Evolutionary conservation across 2,113 vertebrate genomes (phyloP).

Genomic region (Bufo gargarizans): DNA sequence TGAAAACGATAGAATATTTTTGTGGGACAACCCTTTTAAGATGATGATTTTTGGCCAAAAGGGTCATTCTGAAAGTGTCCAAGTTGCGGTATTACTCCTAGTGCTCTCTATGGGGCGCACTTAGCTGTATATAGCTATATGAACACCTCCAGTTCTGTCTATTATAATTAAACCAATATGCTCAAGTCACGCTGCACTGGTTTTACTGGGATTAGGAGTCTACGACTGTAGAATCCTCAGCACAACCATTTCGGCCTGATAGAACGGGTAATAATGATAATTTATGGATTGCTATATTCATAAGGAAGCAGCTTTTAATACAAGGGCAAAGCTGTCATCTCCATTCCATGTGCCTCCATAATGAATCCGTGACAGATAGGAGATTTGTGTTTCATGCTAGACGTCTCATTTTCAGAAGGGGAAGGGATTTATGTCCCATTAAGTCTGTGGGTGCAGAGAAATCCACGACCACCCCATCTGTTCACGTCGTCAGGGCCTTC

Average conservation of each 20-base stretch:
- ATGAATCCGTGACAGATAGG: neutral
- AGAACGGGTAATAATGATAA: neutral
- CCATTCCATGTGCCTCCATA: neutral
- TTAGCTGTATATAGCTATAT: neutral
- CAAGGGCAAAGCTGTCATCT: neutral
- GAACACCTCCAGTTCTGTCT: neutral
- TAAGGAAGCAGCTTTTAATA: neutral
- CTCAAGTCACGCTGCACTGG: neutral
- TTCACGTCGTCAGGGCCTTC: neutral
- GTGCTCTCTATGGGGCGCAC: too few relatives aligned
- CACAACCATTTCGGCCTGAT: neutral
- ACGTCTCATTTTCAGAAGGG: neutral
- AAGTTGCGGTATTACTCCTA: too few relatives aligned
- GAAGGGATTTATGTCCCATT: slow-evolving; percentile 34
- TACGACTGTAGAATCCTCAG: neutral
- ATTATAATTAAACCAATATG: neutral
- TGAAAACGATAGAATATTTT: too few relatives aligned
- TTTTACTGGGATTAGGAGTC: neutral
- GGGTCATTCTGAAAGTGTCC: too few relatives aligned
- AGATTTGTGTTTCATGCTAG: neutral
- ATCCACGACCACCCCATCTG: slow-evolving; percentile 25
- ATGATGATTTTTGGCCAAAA: too few relatives aligned
- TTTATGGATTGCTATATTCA: neutral
- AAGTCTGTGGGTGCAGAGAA: neutral
- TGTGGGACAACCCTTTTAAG: too few relatives aligned